A percentile compares a stretch with the other conserved stretches of the same genome.
These are phyloP conservation scores for Poecilia velifera DNA, from an alignment of 2,797 vertebrate genomes.

Conservation along the genomic window DNA sequence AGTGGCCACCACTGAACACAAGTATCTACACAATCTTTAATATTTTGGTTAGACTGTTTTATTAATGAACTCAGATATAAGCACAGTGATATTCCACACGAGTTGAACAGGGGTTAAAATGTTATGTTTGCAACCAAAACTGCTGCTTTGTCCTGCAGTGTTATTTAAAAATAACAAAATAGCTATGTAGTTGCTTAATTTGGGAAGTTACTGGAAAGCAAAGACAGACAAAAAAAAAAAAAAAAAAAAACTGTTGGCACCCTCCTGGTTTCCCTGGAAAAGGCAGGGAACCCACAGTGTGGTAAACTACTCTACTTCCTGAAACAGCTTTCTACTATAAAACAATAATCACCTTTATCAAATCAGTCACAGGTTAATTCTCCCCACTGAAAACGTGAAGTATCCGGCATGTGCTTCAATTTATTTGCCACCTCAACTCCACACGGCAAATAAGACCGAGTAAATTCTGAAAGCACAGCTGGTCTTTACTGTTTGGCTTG, in stretches of 20 bases:
- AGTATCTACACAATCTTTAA: background rate
- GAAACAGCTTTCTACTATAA: background rate
- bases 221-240: background rate
- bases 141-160: background rate
- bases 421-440: background rate
- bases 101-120: background rate
- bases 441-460: conserved; percentile 29
- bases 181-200: background rate
- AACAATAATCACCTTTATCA: background rate
- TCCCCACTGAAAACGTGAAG: conserved; percentile 7
- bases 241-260: background rate
- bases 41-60: background rate
- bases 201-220: background rate
- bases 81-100: background rate
- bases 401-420: background rate
- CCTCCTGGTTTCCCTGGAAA: background rate
- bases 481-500: conserved; percentile 50
- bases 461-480: conserved; percentile 45
- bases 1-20: background rate
- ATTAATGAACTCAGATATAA: background rate
- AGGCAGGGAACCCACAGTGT: background rate
- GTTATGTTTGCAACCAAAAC: background rate
- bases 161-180: background rate
- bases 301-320: background rate
- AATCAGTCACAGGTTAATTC: background rate